phyloP scores from a whole-genome alignment of 2,113 vertebrate genomes.

The Centropus unirufus region DNA sequence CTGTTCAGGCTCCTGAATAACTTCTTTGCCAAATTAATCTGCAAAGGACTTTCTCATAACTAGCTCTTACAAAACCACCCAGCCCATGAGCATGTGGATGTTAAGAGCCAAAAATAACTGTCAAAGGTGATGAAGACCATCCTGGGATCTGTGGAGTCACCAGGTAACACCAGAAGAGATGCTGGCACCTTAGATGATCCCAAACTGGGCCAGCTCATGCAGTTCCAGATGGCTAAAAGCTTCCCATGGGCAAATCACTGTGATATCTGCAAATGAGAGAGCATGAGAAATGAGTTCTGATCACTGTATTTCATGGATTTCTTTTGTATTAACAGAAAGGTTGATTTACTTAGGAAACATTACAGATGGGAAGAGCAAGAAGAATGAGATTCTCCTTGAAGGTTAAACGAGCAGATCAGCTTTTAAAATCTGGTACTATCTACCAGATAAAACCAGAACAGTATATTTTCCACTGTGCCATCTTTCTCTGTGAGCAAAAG shows the following conservation, averaged over 20 bases:
- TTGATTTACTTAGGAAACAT: neutral
- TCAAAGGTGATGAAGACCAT: conserved; percentile 29
- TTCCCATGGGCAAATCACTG: conserved; percentile 85
- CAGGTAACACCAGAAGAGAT: conserved; percentile 10
- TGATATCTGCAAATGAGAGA: conserved; percentile 78
- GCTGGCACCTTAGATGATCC: conserved; percentile 77
- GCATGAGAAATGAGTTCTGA: neutral
- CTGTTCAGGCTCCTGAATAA: conserved; percentile 30
- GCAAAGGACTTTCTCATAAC: conserved; percentile 39
- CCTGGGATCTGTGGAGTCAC: neutral
- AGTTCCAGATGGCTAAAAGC: conserved; percentile 84
- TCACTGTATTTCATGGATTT: neutral
- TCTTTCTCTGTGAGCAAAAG: neutral
- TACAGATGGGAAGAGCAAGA: neutral
- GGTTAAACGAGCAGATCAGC: neutral
- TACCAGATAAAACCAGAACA: neutral
- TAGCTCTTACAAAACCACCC: conserved; percentile 48
- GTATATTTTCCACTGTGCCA: neutral
- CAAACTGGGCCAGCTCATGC: conserved; percentile 82
- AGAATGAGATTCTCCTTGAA: neutral
- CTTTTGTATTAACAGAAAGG: neutral
- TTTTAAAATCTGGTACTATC: neutral
- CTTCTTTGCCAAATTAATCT: conserved; percentile 56
- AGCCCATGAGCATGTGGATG: neutral
- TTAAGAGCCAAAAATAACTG: conserved; percentile 34